Percentiles rank a stretch among this genome's conserved stretches.
Conservation (phyloP, 2,113 vertebrate genomes). For the Leptobrachium ailaonicum region DNA sequence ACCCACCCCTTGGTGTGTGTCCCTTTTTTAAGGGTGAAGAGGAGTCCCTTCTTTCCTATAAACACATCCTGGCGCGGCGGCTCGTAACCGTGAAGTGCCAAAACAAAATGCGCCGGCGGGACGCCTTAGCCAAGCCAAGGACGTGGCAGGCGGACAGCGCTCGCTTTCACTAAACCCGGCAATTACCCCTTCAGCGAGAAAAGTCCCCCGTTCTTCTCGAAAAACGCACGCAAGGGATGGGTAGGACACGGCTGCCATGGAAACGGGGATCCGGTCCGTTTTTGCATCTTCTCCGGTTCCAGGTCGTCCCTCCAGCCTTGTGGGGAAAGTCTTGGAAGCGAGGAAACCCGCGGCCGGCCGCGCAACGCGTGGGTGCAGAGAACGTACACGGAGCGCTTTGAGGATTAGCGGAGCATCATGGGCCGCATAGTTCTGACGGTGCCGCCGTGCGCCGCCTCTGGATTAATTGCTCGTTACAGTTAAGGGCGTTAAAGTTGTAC, state of each 20-base stretch:
- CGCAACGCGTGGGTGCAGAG: no score
- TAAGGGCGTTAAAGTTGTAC: neutral
- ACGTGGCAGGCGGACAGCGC: neutral
- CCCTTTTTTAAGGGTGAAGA: no score
- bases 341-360: no score
- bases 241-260: conserved; percentile 14
- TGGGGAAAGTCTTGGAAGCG: neutral
- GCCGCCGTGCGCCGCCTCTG: no score
- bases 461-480: neutral
- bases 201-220: neutral
- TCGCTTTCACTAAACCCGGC: conserved; percentile 1
- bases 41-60: no score
- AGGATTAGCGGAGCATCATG: no score
- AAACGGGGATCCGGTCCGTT: neutral
- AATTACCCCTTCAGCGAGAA: conserved; percentile 8
- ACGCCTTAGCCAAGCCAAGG: conserved; percentile 1
- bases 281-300: neutral
- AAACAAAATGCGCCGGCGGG: no score
- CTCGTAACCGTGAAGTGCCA: no score
- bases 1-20: no score
- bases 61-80: no score
- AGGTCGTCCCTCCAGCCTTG: neutral
- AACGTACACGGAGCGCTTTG: no score
- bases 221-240: neutral
- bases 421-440: no score